Evolutionary conservation across 1,140 invertebrate genomes (phyloP).

Genomic region (Oncopodura yosiiana): DNA sequence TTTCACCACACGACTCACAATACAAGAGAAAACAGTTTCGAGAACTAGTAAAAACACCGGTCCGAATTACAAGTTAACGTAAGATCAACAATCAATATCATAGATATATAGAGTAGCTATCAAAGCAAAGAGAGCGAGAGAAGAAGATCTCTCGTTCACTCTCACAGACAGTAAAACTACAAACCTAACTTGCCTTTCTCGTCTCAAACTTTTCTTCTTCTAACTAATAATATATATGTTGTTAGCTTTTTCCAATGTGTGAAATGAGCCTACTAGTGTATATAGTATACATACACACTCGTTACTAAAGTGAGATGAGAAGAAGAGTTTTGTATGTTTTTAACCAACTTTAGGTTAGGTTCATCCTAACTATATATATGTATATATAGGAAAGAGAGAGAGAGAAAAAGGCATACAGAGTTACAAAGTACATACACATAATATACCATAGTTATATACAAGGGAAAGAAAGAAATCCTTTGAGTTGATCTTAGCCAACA

Average conservation of each 20-base stretch:
- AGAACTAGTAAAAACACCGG: constrained; percentile 23
- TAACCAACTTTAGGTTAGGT: not conserved
- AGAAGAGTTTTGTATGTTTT: not conserved
- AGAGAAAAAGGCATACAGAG: not conserved
- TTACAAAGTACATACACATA: no score
- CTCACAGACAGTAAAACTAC: not conserved
- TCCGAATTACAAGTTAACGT: constrained; percentile 30
- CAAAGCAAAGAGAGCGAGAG: constrained; percentile 1
- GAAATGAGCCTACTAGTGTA: no score
- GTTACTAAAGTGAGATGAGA: not conserved
- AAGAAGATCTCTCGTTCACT: not conserved
- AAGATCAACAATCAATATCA: constrained; percentile 33
- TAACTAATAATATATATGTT: no score
- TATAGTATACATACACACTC: not conserved
- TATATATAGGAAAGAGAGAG: not conserved
- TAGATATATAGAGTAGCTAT: constrained; percentile 1
- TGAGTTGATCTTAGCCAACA: constrained; percentile 14
- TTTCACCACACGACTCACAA: constrained; percentile 34
- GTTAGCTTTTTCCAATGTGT: no score
- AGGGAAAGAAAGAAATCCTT: constrained; percentile 14
- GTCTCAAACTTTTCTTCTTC: not conserved
- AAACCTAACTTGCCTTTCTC: no score
- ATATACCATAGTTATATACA: not conserved
- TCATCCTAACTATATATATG: not conserved
- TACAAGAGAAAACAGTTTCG: constrained; percentile 29